A percentile compares a stretch with the other conserved stretches of the same genome.
Conservation (phyloP, 2,113 vertebrate genomes). For the Montifringilla adamsi region DNA sequence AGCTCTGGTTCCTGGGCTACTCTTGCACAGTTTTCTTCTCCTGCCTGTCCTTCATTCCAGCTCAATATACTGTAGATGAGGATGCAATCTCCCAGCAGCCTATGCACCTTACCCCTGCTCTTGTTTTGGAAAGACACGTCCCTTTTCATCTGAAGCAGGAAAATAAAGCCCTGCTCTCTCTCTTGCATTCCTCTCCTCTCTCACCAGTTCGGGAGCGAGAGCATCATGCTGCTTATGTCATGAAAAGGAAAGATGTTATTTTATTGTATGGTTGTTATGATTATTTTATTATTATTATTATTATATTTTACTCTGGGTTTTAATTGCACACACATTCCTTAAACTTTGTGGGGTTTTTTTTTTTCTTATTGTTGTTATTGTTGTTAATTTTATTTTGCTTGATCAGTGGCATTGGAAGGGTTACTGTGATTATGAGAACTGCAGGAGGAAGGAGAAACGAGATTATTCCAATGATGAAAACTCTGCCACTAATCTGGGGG, state of each 20-base stretch:
- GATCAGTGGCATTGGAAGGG: constrained; percentile 19
- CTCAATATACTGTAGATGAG: constrained; percentile 7
- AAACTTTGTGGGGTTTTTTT: constrained; percentile 11
- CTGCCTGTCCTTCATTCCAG: neutral
- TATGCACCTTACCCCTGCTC: neutral
- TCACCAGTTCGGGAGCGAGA: constrained; percentile 49
- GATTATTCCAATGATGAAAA: neutral
- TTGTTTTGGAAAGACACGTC: constrained; percentile 1
- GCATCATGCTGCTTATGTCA: constrained; percentile 68
- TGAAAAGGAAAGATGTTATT: constrained; percentile 65
- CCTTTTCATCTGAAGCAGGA: neutral
- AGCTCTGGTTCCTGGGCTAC: neutral
- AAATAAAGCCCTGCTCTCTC: neutral
- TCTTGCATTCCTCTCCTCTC: constrained; percentile 56
- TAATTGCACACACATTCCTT: constrained; percentile 73
- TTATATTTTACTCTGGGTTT: constrained; percentile 71
- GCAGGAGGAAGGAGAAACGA: neutral
- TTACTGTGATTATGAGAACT: constrained; percentile 30
- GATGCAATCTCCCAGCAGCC: neutral
- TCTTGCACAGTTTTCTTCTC: neutral
- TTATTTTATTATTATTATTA: constrained; percentile 66
- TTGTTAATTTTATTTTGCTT: constrained; percentile 50
- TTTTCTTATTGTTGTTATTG: constrained; percentile 25
- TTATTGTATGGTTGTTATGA: constrained; percentile 50
- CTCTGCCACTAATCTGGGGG: neutral